Evolutionary conservation across 2,888 invertebrate genomes (phyloP), one percentile per base, ranked within the genome.

Genomic region (Kuschelorhynchus macadamiae): DNA sequence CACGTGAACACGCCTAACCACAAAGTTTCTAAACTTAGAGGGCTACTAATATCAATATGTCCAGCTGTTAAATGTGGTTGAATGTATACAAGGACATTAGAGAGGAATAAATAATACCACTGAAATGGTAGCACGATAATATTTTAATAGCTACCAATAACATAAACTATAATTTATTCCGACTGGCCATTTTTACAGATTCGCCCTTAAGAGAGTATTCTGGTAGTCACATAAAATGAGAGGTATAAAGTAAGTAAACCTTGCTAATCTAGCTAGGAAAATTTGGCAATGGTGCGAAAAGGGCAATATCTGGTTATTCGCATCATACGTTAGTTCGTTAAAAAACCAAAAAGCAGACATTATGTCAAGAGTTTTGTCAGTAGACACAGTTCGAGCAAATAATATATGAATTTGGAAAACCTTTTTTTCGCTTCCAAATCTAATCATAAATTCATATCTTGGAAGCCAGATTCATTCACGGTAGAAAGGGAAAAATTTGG

Each of bases 231-330:
- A 76, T 50, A 61, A 66, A 56, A 76, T 75, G 71, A 72, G 73
- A 3, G 65, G 73, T 41, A 60, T 70, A 74, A n/a, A 73, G 75
- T 60, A n/a, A 49, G 77, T 5, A 25, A 25, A 25, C 7, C 25
- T 25, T 25, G 25, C 25, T 3, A 5, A 3, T 5, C 25, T 25
- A 33, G 56, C 71, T 33, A 63, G 71, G 49, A 39, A 65, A 4
- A 77, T 80, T 20, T 75, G 75, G 76, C 42, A 72, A 42, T 72
- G 14, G 55, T 81, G 56, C 57, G 70, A 71, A 76, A 74, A 20
- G 3, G 59, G 66, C 46, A 69, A 74, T 42, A 33, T 76, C n/a
- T 71, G 30, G 30, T 57, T 76, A 25, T 68, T 61, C 49, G 74
- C 75, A 8, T 69, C 72, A 0, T 74, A 75, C 36, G 7, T 74